A percentile compares a stretch with the other conserved stretches of the same genome.
phyloP scores from a whole-genome alignment of 1,140 invertebrate species.

The Asobara japonica region DNA sequence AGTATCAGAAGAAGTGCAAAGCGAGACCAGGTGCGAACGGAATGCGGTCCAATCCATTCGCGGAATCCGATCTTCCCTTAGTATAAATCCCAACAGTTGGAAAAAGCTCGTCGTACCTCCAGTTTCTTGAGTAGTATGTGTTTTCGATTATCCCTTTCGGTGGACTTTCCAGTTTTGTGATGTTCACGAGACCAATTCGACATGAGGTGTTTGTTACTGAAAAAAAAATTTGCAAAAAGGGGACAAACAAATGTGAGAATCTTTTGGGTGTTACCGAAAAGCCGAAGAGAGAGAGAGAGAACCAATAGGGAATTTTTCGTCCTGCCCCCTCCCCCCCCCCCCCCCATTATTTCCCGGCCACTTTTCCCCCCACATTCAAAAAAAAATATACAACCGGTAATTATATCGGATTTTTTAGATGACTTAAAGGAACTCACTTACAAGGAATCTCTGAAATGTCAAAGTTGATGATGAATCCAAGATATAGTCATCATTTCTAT shows the following conservation, averaged over 20 bases:
- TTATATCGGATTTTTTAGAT: too few species aligned
- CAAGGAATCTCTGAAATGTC: too few species aligned
- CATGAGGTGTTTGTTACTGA: slow-evolving; percentile 48
- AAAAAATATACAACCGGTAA: too few species aligned
- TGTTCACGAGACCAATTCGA: slow-evolving; percentile 35
- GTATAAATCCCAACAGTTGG: slow-evolving; percentile 53
- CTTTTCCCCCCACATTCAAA: too few species aligned
- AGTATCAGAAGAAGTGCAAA: slow-evolving; percentile 51
- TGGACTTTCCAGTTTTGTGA: slow-evolving; percentile 10
- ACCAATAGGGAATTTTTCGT: too few species aligned
- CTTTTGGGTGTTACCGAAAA: slow-evolving; percentile 41
- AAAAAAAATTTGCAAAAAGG: neutral
- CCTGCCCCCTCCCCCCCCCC: too few species aligned
- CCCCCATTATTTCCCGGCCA: too few species aligned
- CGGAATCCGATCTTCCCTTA: slow-evolving; percentile 60
- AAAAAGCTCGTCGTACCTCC: slow-evolving; percentile 61
- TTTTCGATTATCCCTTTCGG: slow-evolving; percentile 16
- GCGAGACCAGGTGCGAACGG: slow-evolving; percentile 63
- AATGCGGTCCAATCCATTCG: slow-evolving; percentile 65
- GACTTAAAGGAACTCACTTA: too few species aligned
- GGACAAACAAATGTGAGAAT: slow-evolving; percentile 19
- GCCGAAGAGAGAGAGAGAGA: neutral
- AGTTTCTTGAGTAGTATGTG: slow-evolving; percentile 29
- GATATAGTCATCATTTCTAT: too few species aligned
- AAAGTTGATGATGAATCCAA: too few species aligned